Evolutionary conservation across 2,797 vertebrate species (phyloP).

Genomic region (Peromyscus eremicus): DNA sequence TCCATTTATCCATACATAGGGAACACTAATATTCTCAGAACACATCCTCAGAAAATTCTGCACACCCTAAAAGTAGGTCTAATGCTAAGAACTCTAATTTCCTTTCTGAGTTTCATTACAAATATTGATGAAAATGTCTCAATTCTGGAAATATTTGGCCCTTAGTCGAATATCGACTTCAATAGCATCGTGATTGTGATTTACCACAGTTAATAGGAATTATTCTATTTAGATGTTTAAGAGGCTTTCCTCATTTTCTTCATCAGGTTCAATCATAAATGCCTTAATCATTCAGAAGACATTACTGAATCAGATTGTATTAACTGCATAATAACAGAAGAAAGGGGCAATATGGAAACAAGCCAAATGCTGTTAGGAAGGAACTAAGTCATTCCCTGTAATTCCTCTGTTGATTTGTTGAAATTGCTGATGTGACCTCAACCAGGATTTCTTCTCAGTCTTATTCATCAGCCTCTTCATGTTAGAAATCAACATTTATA

Average conservation of each 20-base stretch:
- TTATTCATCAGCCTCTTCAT: slow-evolving; percentile 38
- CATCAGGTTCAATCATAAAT: slow-evolving; percentile 71
- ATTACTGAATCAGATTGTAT: slow-evolving; percentile 79
- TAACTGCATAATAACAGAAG: slow-evolving; percentile 76
- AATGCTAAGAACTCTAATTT: slow-evolving; percentile 58
- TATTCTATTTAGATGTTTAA: slow-evolving; percentile 76
- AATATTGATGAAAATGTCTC: slow-evolving; percentile 69
- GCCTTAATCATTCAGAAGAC: slow-evolving; percentile 72
- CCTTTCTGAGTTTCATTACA: slow-evolving; percentile 64
- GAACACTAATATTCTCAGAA: not conserved
- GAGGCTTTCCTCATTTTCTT: slow-evolving; percentile 81
- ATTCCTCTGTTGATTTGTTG: slow-evolving; percentile 73
- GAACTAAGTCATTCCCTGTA: slow-evolving; percentile 72
- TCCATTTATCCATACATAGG: not conserved
- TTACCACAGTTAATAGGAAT: slow-evolving; percentile 76
- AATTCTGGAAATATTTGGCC: slow-evolving; percentile 56
- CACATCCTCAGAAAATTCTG: slow-evolving; percentile 28
- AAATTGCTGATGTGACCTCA: slow-evolving; percentile 71
- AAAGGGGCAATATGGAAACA: slow-evolving; percentile 70
- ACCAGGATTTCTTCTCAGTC: slow-evolving; percentile 42
- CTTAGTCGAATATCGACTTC: slow-evolving; percentile 41
- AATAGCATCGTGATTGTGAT: slow-evolving; percentile 59
- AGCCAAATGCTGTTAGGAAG: slow-evolving; percentile 72
- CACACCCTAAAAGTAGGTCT: slow-evolving; percentile 26
- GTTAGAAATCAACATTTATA: slow-evolving; percentile 11